A percentile compares a stretch with the other conserved stretches of the same genome.
phyloP scores from a whole-genome alignment of 1,140 invertebrate species.

The Brachionus sp. region DNA sequence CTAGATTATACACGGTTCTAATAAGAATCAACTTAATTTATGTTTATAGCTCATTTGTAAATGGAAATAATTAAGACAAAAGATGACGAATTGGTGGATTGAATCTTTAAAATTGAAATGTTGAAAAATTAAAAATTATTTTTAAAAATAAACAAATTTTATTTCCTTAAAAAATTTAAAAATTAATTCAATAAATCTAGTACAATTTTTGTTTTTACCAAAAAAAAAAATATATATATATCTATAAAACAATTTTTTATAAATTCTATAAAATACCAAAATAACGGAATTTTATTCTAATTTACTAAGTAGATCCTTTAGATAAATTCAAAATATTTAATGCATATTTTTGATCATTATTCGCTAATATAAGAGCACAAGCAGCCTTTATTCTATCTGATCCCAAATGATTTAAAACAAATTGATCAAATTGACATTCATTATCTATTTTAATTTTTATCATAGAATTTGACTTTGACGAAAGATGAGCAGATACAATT shows the following conservation, averaged over 20 bases:
- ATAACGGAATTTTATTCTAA: background rate
- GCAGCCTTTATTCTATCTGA: slow-evolving; percentile 10
- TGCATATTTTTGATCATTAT: slow-evolving; percentile 7
- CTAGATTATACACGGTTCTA: too few species aligned
- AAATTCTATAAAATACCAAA: background rate
- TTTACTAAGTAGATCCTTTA: background rate
- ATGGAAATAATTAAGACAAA: too few species aligned
- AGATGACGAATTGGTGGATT: too few species aligned
- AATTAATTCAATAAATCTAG: background rate
- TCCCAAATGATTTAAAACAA: slow-evolving; percentile 12
- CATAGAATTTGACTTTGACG: background rate
- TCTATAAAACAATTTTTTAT: background rate
- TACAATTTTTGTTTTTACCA: background rate
- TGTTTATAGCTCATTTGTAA: too few species aligned
- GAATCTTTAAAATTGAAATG: too few species aligned
- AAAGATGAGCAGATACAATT: background rate
- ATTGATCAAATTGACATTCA: background rate
- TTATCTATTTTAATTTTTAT: slow-evolving; percentile 42
- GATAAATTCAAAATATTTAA: slow-evolving; percentile 33
- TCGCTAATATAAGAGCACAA: slow-evolving; percentile 22
- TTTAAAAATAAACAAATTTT: too few species aligned
- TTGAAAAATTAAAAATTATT: too few species aligned
- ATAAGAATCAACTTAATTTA: too few species aligned
- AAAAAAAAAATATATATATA: background rate
- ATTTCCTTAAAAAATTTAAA: background rate